phyloP scores from a whole-genome alignment of 2,797 vertebrate genomes.

The Staurois parvus region DNA sequence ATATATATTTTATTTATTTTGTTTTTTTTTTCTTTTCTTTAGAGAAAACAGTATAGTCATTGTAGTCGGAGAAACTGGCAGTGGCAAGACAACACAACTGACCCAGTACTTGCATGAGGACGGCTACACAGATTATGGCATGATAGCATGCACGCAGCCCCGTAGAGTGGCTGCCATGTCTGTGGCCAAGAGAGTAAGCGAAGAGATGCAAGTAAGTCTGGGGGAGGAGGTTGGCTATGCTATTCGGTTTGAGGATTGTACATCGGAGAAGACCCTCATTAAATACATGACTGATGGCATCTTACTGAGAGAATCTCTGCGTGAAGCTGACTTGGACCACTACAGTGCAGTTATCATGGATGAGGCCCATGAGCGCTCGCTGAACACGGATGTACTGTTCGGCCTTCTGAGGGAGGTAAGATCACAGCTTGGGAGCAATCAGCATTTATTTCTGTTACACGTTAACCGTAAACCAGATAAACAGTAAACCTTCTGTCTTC shows the following conservation, averaged over 20 bases:
- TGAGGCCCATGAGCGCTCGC: constrained; percentile 94
- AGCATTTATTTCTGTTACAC: background rate
- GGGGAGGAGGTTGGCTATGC: constrained; percentile 98
- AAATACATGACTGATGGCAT: constrained; percentile 99
- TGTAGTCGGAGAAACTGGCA: constrained; percentile 97
- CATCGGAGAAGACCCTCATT: constrained; percentile 93
- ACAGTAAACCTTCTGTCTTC: background rate
- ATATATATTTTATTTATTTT: no score
- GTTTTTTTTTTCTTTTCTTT: constrained; percentile 48
- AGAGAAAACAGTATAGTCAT: constrained; percentile 99
- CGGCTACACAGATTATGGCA: constrained; percentile 95
- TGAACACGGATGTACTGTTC: constrained; percentile 96
- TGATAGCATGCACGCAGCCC: constrained; percentile 98
- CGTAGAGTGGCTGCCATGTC: constrained; percentile 98
- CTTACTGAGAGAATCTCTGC: constrained; percentile 92
- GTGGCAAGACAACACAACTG: constrained; percentile 97
- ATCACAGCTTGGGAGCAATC: background rate
- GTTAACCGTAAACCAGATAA: background rate
- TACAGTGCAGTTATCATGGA: constrained; percentile 99
- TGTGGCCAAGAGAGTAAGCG: constrained; percentile 96
- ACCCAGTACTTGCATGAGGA: constrained; percentile 98
- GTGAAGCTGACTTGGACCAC: constrained; percentile 96
- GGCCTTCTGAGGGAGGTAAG: constrained; percentile 92
- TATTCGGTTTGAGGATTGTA: constrained; percentile 98
- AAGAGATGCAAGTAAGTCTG: constrained; percentile 91